Conservation (phyloP, 2,888 invertebrate genomes). For the Zeuzera pyrina region DNA sequence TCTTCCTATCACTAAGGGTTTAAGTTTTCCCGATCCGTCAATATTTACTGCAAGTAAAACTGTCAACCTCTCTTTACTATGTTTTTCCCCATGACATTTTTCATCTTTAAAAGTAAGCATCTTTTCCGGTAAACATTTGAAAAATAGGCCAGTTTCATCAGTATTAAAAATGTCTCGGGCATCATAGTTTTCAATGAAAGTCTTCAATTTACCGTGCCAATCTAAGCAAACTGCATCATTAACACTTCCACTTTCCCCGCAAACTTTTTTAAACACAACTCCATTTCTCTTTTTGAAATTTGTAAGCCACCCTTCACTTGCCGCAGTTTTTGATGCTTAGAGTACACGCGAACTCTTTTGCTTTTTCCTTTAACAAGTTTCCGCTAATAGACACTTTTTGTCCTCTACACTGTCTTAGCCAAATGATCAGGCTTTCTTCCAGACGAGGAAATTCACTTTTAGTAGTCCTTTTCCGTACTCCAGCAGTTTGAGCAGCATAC, state of each 20-base stretch:
- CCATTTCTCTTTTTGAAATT: constrained; percentile 3
- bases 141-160: constrained; percentile 6
- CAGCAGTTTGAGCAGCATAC: constrained; percentile 12
- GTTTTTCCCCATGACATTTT: constrained; percentile 8
- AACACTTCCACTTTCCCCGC: constrained; percentile 3
- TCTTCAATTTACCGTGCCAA: constrained; percentile 1
- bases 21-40: constrained; percentile 11
- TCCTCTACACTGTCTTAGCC: constrained; percentile 19
- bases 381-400: constrained; percentile 12
- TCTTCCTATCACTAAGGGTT: constrained; percentile 12
- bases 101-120: constrained; percentile 9
- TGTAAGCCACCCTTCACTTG: not conserved
- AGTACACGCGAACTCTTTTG: constrained; percentile 11
- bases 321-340: constrained; percentile 11
- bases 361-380: constrained; percentile 13
- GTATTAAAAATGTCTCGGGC: constrained; percentile 14
- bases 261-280: constrained; percentile 14
- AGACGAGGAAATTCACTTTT: constrained; percentile 15
- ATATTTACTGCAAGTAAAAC: constrained; percentile 10
- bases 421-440: constrained; percentile 18
- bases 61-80: constrained; percentile 9
- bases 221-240: constrained; percentile 1
- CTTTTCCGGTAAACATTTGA: constrained; percentile 9
- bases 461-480: constrained; percentile 16
- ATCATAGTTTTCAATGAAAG: constrained; percentile 1